Conservation (phyloP, 1,140 invertebrate species). For the Drosophila trapezifrons region DNA sequence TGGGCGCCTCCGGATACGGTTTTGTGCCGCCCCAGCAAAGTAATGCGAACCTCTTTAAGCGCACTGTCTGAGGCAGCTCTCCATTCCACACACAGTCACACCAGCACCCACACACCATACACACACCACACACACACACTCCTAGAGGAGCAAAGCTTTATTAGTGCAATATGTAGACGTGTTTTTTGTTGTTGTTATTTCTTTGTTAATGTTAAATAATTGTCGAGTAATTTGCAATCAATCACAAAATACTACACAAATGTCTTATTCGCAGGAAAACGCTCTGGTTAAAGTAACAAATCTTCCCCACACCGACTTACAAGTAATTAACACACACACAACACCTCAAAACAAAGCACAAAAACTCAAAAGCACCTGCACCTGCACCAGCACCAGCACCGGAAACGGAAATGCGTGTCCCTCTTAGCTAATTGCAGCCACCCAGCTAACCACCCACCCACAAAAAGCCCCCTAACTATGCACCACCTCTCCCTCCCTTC, state of each 20-base stretch:
- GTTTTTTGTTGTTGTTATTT: constrained; percentile 43
- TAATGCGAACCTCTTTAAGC: constrained; percentile 72
- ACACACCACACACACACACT: constrained; percentile 29
- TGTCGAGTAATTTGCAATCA: constrained; percentile 62
- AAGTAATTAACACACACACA: constrained; percentile 47
- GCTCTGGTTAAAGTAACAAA: constrained; percentile 70
- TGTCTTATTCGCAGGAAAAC: constrained; percentile 74
- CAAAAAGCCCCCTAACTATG: constrained; percentile 22
- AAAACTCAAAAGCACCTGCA: constrained; percentile 37
- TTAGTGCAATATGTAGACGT: constrained; percentile 74
- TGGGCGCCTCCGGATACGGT: constrained; percentile 83
- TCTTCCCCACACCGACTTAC: constrained; percentile 33
- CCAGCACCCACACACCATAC: constrained; percentile 15
- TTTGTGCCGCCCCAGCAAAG: constrained; percentile 84
- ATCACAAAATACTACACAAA: constrained; percentile 31
- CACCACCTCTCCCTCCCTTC: constrained; percentile 1
- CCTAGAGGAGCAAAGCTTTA: constrained; percentile 69
- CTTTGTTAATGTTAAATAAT: constrained; percentile 57
- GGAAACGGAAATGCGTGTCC: constrained; percentile 76
- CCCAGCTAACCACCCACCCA: constrained; percentile 31
- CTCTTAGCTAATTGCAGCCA: constrained; percentile 56
- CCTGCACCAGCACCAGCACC: constrained; percentile 35
- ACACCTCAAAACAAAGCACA: constrained; percentile 30
- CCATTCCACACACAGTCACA: constrained; percentile 25
- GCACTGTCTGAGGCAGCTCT: constrained; percentile 55